A percentile compares a stretch with the other conserved stretches of the same genome.
These are phyloP conservation scores for Lasiommata megera DNA, from an alignment of 2,888 invertebrate genomes.

Conservation along the genomic window DNA sequence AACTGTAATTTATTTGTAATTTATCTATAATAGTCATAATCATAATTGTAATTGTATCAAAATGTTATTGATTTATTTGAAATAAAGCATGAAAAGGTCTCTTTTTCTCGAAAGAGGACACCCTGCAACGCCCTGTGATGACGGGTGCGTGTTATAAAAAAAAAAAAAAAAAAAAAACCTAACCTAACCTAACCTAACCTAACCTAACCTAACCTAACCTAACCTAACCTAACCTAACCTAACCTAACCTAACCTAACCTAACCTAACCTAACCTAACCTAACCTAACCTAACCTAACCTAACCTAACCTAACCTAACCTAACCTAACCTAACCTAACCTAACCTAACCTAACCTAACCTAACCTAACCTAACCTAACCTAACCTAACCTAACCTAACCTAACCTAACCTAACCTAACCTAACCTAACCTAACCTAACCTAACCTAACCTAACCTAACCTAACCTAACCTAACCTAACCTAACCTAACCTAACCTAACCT, in stretches of 20 bases:
- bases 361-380: conserved; percentile 25
- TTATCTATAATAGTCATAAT: no score
- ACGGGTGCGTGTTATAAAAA: no score
- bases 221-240: conserved; percentile 27
- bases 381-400: conserved; percentile 25
- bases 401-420: conserved; percentile 26
- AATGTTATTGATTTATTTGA: no score
- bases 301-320: conserved; percentile 31
- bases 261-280: conserved; percentile 30
- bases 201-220: conserved; percentile 31
- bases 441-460: conserved; percentile 3
- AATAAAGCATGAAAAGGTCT: no score
- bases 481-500: conserved; percentile 18
- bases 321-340: conserved; percentile 16
- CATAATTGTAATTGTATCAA: no score
- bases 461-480: conserved; percentile 12
- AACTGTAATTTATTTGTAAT: no score
- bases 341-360: conserved; percentile 24
- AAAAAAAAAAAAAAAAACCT: no score
- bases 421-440: conserved; percentile 23
- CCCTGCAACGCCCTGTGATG: no score
- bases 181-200: conserved; percentile 31
- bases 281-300: conserved; percentile 30
- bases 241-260: conserved; percentile 29
- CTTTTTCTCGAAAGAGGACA: no score